Evolutionary conservation across 2,888 invertebrate genomes (phyloP).

Genomic region (Diarsia dahlii): DNA sequence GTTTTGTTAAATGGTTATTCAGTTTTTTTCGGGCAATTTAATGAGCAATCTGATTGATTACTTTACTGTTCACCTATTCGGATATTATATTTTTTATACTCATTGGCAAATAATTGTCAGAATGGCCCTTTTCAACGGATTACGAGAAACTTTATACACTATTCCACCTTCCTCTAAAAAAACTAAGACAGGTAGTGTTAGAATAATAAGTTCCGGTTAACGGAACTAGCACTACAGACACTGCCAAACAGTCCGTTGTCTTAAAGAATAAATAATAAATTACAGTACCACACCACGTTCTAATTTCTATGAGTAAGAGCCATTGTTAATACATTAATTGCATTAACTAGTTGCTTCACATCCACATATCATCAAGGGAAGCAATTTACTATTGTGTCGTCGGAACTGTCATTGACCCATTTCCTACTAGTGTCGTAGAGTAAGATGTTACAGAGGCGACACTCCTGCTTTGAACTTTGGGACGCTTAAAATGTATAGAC

Average conservation of each 20-base stretch:
- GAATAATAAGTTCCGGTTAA: background rate
- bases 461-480: background rate
- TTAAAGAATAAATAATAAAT: background rate
- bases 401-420: constrained; percentile 50
- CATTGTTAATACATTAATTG: constrained; percentile 36
- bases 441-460: constrained; percentile 15
- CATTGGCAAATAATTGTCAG: no score
- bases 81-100: no score
- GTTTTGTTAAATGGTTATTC: no score
- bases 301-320: constrained; percentile 1
- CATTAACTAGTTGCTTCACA: constrained; percentile 43
- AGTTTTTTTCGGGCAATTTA: no score
- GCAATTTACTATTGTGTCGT: constrained; percentile 48
- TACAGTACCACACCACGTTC: constrained; percentile 7
- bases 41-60: no score
- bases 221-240: background rate
- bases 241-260: background rate
- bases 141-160: background rate
- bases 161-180: background rate
- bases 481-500: background rate
- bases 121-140: background rate
- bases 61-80: no score
- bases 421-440: constrained; percentile 24
- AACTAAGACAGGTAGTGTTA: background rate
- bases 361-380: constrained; percentile 50